Percentiles rank a stretch among this genome's conserved stretches.
Evolutionary conservation across 2,113 vertebrate genomes (phyloP).

Genomic region (Nesogale talazaci): DNA sequence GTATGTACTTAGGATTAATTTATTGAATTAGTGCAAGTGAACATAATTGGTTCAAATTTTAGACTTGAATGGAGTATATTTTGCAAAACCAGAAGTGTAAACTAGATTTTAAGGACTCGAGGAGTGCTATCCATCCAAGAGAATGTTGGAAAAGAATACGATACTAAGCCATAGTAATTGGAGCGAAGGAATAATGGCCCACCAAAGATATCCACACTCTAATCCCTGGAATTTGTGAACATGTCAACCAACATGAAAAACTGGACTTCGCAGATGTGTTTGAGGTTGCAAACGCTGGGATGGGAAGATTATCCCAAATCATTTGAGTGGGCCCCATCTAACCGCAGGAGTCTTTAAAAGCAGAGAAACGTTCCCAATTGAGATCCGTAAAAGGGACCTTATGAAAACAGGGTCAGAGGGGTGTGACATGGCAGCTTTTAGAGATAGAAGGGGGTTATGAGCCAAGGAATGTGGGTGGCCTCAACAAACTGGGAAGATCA

Average conservation of each 20-base stretch:
- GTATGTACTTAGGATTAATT: not conserved
- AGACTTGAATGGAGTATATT: constrained; percentile 16
- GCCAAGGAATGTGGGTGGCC: not conserved
- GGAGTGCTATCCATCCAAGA: constrained; percentile 10
- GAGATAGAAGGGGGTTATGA: not conserved
- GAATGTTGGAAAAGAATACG: not conserved
- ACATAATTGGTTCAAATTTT: not conserved
- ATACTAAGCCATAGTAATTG: not conserved
- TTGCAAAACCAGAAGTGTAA: not conserved
- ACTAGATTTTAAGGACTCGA: not conserved
- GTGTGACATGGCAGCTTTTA: not conserved
- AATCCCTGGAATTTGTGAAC: not conserved
- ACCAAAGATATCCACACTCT: not conserved
- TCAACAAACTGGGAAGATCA: not conserved
- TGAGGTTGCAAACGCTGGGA: not conserved
- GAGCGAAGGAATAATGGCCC: not conserved
- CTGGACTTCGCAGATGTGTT: not conserved
- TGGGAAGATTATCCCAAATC: not conserved
- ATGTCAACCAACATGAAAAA: not conserved
- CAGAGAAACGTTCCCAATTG: not conserved
- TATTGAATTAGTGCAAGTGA: not conserved
- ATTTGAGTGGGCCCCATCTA: not conserved
- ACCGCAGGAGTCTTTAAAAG: constrained; percentile 8
- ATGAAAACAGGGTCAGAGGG: not conserved
- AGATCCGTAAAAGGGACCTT: not conserved